Base-by-base conservation (phyloP, 2,888 invertebrate genomes). In the Cheilosia scutellata region DNA sequence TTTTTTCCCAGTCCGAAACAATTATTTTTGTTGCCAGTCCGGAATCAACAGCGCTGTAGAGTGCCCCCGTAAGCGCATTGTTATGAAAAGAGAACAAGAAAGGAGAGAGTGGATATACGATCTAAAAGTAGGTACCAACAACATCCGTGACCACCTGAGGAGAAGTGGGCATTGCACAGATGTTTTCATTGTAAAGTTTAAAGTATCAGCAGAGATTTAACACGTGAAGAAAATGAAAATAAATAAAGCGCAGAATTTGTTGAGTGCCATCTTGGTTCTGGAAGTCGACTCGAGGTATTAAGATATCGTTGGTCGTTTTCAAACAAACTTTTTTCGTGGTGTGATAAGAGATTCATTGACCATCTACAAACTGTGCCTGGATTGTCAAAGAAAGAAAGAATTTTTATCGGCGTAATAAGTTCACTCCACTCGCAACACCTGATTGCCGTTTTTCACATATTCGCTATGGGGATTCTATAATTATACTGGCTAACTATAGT, bases 21-120 rank as follows among this genome's bases (percentile, higher is more conserved):
- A 79, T 84, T 84, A 84, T 79, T 84, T 79, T 75, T 55, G 51
- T 65, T 75, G 74, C 70, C 70, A 75, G 70, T 74, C 60, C 53
- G 58, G 63, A 75, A 70, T 84, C 79, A 84, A 84, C 70, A 84
- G 75, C 74, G 42, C 68, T 75, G 63, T 40, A 68, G 60, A 65
- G 51, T 6, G 6, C 29, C 20, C 65, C 58, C 57, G 29, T 66
- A 33, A 72, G 71, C 47, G 53, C 16, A 72, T 70, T 78, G 65
- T 72, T 47, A 29, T 40, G 27, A 47, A 60, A 58, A 20, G 11
- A 31, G 31, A 16, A 9, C 6, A 51, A 16, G 25, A 58, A 66
- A n/a, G 16, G 27, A 72, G 72, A 16, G 51, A 55, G 57, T 63
- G 33, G 9, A 62, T 53, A 29, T 27, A 29, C 13, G 13, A 20